Percentiles rank a stretch among this genome's conserved stretches.
Evolutionary conservation across 2,113 vertebrate species (phyloP).

Genomic region (Pseudorectes ferrugineus): DNA sequence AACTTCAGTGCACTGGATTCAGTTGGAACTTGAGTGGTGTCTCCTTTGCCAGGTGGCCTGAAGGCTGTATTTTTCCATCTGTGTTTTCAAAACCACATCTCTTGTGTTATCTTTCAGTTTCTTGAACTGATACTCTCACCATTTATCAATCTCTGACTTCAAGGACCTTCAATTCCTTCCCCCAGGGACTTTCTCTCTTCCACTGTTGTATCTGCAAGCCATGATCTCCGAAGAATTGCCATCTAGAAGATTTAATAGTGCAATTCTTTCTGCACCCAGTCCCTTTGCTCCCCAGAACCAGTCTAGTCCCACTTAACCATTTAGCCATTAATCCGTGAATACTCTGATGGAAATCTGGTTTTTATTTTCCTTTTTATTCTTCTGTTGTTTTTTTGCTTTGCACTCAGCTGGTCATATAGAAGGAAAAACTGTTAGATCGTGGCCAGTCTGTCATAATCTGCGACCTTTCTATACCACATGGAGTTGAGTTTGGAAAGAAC

Average conservation of each 20-base stretch:
- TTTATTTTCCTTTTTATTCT: background rate
- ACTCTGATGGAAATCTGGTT: background rate
- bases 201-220: background rate
- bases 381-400: background rate
- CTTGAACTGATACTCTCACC: background rate
- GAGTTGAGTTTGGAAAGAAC: background rate
- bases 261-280: background rate
- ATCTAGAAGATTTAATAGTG: background rate
- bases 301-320: background rate
- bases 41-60: background rate
- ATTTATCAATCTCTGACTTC: background rate
- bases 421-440: background rate
- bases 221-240: background rate
- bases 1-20: background rate
- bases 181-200: background rate
- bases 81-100: background rate
- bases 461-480: background rate
- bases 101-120: background rate
- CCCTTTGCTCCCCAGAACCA: background rate
- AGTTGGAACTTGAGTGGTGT: background rate
- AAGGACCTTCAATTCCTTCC: background rate
- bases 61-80: background rate
- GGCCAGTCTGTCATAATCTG: background rate
- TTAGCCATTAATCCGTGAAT: background rate
- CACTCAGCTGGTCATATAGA: background rate